Percentiles rank a stretch among this genome's conserved stretches.
Conservation (phyloP, 2,888 invertebrate species). For the Volucella zonaria region DNA sequence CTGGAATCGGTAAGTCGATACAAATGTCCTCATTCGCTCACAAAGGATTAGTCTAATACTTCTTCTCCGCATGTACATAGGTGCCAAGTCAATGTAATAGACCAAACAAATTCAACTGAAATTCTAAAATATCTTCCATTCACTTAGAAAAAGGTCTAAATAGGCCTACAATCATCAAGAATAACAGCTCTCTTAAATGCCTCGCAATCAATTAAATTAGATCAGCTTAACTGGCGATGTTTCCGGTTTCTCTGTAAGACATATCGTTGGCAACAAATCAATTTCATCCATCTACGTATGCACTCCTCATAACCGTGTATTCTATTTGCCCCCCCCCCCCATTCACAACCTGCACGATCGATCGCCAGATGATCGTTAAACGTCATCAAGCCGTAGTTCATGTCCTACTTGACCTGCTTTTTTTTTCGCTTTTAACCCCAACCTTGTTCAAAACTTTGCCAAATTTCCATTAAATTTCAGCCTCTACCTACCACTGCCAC, state of each 20-base stretch:
- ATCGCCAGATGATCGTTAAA: constrained; percentile 7
- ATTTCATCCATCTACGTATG: constrained; percentile 10
- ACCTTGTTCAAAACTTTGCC: constrained; percentile 32
- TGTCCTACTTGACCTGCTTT: constrained; percentile 49
- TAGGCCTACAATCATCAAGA: no score
- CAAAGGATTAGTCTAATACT: no score
- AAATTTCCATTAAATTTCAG: constrained; percentile 42
- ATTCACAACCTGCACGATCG: not conserved
- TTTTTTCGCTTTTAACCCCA: constrained; percentile 40
- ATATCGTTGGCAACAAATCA: constrained; percentile 35
- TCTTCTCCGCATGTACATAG: no score
- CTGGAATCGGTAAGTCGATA: no score
- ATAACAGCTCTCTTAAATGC: not conserved
- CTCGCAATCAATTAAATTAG: constrained; percentile 14
- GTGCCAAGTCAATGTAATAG: no score
- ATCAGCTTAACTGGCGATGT: constrained; percentile 16
- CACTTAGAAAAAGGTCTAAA: no score
- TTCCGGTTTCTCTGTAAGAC: constrained; percentile 30
- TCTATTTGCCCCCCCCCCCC: not conserved
- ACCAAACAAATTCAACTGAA: no score
- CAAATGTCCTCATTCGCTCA: no score
- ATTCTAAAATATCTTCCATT: no score
- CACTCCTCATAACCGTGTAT: not conserved
- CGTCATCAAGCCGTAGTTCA: constrained; percentile 3
- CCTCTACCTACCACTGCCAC: not conserved